A percentile compares a stretch with the other conserved stretches of the same genome.
Conservation (phyloP, 2,888 invertebrate genomes). For the Melinaea menophilus region DNA sequence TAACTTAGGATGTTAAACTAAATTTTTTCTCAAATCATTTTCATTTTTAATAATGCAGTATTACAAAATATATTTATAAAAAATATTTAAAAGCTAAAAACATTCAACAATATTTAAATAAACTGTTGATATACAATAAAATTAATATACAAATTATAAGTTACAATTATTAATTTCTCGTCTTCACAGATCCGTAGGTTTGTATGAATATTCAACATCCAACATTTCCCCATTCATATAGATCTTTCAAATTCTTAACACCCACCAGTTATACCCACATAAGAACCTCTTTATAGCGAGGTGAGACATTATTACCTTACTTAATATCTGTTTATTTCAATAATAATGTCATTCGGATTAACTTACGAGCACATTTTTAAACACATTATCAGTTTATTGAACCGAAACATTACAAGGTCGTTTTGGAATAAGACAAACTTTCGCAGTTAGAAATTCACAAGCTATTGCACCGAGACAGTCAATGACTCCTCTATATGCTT, state of each 20-base stretch:
- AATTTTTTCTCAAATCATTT: too few relatives aligned
- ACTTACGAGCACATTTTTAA: constrained; percentile 10
- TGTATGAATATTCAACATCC: constrained; percentile 37
- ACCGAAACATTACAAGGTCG: constrained; percentile 37
- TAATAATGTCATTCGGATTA: background rate
- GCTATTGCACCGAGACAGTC: constrained; percentile 22
- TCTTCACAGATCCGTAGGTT: constrained; percentile 28
- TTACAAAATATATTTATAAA: too few relatives aligned
- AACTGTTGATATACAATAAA: too few relatives aligned
- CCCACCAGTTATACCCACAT: constrained; percentile 26
- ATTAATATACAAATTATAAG: too few relatives aligned
- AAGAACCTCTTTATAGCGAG: constrained; percentile 20
- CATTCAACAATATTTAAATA: too few relatives aligned
- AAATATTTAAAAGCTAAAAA: too few relatives aligned
- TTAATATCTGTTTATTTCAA: background rate
- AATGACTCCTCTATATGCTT: background rate
- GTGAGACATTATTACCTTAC: constrained; percentile 26
- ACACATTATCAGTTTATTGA: constrained; percentile 18
- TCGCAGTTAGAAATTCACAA: constrained; percentile 28
- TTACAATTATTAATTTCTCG: background rate
- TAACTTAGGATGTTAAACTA: too few relatives aligned
- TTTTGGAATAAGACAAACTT: constrained; percentile 31
- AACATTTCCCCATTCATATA: constrained; percentile 39
- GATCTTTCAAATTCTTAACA: constrained; percentile 38
- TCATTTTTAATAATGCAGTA: too few relatives aligned